Percentiles rank a stretch among this genome's conserved stretches.
phyloP scores from a whole-genome alignment of 2,888 invertebrate genomes.

The Formica aserva region DNA sequence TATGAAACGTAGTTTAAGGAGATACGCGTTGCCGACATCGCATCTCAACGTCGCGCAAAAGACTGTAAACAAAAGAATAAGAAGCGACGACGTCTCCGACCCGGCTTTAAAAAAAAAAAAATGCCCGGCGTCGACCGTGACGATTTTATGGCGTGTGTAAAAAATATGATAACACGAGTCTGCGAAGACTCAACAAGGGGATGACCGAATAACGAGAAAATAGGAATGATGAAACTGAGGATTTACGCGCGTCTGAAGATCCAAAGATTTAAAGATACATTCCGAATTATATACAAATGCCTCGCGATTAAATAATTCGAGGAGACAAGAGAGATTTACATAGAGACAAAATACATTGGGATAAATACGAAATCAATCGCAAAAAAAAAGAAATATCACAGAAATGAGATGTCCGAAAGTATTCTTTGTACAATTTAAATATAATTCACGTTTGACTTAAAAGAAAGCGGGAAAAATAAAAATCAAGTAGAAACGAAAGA shows the following conservation, averaged over 20 bases:
- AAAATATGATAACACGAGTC: neutral
- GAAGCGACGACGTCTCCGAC: neutral
- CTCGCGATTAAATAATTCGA: neutral
- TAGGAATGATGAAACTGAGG: neutral
- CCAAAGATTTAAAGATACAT: neutral
- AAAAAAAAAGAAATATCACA: neutral
- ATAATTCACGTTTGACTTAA: neutral
- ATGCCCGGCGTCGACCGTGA: neutral
- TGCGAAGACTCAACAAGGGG: too few relatives aligned
- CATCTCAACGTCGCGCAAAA: neutral
- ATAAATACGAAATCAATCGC: neutral
- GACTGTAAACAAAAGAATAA: neutral
- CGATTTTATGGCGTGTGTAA: neutral
- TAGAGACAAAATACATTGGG: too few relatives aligned
- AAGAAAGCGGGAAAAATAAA: neutral
- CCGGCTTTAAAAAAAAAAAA: neutral
- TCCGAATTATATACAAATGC: neutral
- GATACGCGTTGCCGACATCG: constrained; percentile 34
- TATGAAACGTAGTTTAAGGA: constrained; percentile 56
- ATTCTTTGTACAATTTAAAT: neutral
- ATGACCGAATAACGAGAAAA: neutral
- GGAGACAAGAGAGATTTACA: neutral
- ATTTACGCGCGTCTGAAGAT: neutral
- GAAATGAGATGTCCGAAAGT: neutral
- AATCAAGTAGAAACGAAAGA: neutral